These are phyloP conservation scores for Dicentrarchus labrax DNA, from an alignment of 2,113 vertebrate genomes.

Conservation along the genomic window DNA sequence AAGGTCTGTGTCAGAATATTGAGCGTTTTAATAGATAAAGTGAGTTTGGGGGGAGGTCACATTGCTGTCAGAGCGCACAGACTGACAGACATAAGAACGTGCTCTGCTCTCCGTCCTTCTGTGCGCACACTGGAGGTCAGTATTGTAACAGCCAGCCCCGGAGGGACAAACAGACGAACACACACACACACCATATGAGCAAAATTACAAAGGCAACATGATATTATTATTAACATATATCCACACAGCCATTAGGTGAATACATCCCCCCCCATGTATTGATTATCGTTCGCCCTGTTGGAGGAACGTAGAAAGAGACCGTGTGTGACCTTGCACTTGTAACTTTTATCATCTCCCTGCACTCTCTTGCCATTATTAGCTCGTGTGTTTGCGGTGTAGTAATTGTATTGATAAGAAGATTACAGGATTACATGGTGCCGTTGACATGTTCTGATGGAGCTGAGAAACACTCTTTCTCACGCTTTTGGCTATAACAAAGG, in stretches of 20 bases:
- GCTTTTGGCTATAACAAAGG: neutral
- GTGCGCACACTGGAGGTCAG: constrained; percentile 82
- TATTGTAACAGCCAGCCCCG: constrained; percentile 73
- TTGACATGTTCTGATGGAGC: constrained; percentile 35
- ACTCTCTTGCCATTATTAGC: neutral
- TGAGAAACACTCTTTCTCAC: neutral
- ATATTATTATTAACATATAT: neutral
- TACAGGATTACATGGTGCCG: constrained; percentile 29
- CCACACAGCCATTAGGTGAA: neutral
- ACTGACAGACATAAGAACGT: neutral
- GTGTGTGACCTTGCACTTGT: constrained; percentile 18
- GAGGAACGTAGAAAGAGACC: neutral
- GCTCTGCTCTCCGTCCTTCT: constrained; percentile 39
- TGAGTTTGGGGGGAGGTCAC: constrained; percentile 29
- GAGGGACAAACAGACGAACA: constrained; percentile 2
- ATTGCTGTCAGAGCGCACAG: constrained; percentile 26
- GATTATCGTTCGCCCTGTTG: neutral
- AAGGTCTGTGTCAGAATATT: neutral
- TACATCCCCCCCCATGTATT: neutral
- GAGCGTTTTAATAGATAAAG: neutral
- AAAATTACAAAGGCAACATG: neutral
- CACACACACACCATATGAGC: neutral
- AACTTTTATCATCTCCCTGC: neutral
- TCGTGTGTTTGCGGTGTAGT: constrained; percentile 28
- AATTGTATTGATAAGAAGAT: constrained; percentile 57